A percentile compares a stretch with the other conserved stretches of the same genome.
Conservation (phyloP, 2,113 vertebrate species). For the Mirounga angustirostris region DNA sequence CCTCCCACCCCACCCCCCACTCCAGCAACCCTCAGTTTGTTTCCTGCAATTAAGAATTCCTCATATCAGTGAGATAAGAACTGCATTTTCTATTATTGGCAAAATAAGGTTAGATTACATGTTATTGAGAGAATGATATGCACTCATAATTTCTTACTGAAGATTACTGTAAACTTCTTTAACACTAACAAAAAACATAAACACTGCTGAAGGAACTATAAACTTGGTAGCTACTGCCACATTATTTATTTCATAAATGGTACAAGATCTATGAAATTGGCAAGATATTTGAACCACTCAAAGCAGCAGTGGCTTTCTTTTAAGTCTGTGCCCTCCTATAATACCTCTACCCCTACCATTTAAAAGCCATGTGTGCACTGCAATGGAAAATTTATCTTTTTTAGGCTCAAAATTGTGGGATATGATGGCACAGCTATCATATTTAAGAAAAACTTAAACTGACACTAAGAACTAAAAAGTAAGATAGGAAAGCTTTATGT, state of each 20-base stretch:
- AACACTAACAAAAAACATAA: background rate
- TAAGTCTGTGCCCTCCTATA: background rate
- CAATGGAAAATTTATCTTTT: background rate
- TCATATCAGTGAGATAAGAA: background rate
- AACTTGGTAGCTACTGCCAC: background rate
- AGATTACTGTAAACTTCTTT: slow-evolving; percentile 13
- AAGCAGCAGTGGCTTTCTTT: background rate
- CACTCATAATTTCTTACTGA: background rate
- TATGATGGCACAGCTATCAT: background rate
- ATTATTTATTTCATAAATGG: slow-evolving; percentile 1
- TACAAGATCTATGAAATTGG: background rate
- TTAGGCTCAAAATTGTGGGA: background rate
- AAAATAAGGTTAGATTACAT: slow-evolving; percentile 20
- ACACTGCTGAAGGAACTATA: slow-evolving; percentile 5
- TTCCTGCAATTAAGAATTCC: no score
- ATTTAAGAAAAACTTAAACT: background rate
- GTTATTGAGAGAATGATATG: background rate
- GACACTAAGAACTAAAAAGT: background rate
- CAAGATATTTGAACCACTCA: background rate
- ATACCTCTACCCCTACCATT: background rate
- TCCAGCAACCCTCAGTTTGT: no score
- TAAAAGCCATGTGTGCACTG: background rate
- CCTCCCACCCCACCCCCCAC: no score
- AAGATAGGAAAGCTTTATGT: background rate
- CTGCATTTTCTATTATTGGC: background rate